Base-by-base conservation (phyloP, 2,113 vertebrate genomes). In the Petroica traversi region DNA sequence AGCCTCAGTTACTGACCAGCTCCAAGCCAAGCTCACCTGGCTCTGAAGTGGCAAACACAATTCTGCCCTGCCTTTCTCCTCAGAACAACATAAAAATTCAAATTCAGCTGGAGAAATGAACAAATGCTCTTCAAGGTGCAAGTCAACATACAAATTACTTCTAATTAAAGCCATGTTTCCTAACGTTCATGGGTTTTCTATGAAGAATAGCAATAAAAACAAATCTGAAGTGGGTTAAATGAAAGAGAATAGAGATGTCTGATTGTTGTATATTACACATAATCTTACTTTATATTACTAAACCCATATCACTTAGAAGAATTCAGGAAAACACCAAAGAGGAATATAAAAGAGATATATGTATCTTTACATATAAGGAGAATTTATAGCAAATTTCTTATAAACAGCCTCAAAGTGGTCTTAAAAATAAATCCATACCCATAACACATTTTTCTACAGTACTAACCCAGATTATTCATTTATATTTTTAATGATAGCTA, bases 101-200 rank as follows among this genome's bases (percentile, higher is more conserved):
- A 97, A 97, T 98, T 94, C 92, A 40, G 72, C 61, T 95, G 84
- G 92, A 96, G 93, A 97, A 97, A 95, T 85, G 90, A 97, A 93
- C 71, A 95, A 97, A 97, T 94, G 82, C 68, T 97, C 96, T 97
- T 97, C 95, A 97, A 98, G 96, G 93, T 97, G 92, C 93, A 95
- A 97, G 97, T 95, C 96, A 92, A 97, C 94, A 97, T 93, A 96
- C 89, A 97, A 97, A 98, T 97, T 96, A 96, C 96, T 95, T 96
- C 96, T 97, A 98, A 98, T 98, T 97, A 97, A 97, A 97, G 95
- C 95, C 95, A 91, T 36, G 92, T 92, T 97, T 95, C 94, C 88
- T 97, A 96, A 97, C 81, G 92, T 97, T 98, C 95, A 82, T 94
- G 90, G 92, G 92, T 82, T 97, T 98, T 96, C 95, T 97, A 91